Evolutionary conservation across 2,797 vertebrate species (phyloP).

Genomic region (Manis crassicaudata): DNA sequence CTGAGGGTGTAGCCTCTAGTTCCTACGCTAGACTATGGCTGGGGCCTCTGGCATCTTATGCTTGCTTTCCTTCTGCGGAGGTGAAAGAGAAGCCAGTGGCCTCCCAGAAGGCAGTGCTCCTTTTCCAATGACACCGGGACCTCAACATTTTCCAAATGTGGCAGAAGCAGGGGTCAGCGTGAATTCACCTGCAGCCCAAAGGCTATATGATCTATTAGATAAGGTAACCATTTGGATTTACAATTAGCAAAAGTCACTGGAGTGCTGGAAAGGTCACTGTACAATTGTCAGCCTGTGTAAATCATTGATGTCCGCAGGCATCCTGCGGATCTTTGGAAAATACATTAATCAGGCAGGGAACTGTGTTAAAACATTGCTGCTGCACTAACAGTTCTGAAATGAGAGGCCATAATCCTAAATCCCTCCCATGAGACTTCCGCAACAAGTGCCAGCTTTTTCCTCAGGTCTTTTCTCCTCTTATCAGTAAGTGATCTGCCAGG

Average conservation of each 20-base stretch:
- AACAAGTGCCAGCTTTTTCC: background rate
- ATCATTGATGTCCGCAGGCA: background rate
- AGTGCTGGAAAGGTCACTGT: background rate
- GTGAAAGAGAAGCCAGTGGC: background rate
- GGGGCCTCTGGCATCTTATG: background rate
- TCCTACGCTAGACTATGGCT: background rate
- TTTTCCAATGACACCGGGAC: background rate
- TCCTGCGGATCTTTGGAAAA: constrained; percentile 53
- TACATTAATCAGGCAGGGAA: constrained; percentile 15
- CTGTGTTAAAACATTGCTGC: constrained; percentile 19
- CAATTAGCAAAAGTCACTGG: background rate
- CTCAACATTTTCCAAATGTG: background rate
- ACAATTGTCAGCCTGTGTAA: background rate
- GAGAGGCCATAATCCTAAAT: background rate
- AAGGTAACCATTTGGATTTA: constrained; percentile 39
- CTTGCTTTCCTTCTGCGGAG: background rate
- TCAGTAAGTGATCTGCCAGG: background rate
- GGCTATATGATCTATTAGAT: background rate
- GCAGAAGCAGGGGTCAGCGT: background rate
- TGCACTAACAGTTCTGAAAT: constrained; percentile 55
- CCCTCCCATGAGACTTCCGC: background rate
- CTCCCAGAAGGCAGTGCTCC: background rate
- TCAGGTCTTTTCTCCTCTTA: background rate
- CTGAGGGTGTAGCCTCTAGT: background rate
- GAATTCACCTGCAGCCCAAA: background rate